These are phyloP conservation scores for Proterorhinus semilunaris DNA, from an alignment of 2,113 vertebrate genomes.

Conservation along the genomic window DNA sequence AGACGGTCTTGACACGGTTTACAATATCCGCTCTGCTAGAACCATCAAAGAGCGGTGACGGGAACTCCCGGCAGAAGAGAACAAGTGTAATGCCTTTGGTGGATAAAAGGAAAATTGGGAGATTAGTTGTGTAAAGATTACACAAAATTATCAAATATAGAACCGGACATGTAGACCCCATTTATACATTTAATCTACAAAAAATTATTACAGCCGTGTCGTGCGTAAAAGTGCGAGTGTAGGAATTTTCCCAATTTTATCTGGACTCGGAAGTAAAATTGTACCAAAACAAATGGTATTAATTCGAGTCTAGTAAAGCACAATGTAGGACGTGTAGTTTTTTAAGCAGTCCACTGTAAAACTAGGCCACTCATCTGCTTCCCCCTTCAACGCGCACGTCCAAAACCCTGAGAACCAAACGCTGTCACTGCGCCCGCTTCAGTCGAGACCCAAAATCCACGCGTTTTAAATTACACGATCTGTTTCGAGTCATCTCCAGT, in stretches of 20 bases:
- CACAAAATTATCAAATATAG: too few relatives aligned
- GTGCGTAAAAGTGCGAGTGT: neutral
- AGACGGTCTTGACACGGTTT: constrained; percentile 48
- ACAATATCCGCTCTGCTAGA: constrained; percentile 40
- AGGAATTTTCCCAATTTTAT: too few relatives aligned
- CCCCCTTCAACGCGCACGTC: neutral
- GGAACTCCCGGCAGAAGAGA: neutral
- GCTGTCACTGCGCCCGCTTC: neutral
- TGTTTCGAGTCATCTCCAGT: constrained; percentile 33
- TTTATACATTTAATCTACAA: too few relatives aligned
- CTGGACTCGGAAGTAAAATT: neutral
- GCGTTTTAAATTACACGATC: constrained; percentile 29
- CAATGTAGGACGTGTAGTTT: too few relatives aligned
- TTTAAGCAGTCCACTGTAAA: neutral
- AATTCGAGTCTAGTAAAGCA: neutral
- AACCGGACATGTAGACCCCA: too few relatives aligned
- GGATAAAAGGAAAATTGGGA: neutral
- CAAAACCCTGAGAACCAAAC: neutral
- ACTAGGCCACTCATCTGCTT: neutral
- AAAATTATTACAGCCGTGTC: neutral
- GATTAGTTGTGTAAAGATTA: too few relatives aligned
- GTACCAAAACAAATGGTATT: neutral
- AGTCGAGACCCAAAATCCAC: neutral
- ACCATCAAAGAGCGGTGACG: neutral
- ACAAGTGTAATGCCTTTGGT: neutral